Evolutionary conservation across 1,140 invertebrate genomes (phyloP).

Genomic region (Drosophila bifasciata): DNA sequence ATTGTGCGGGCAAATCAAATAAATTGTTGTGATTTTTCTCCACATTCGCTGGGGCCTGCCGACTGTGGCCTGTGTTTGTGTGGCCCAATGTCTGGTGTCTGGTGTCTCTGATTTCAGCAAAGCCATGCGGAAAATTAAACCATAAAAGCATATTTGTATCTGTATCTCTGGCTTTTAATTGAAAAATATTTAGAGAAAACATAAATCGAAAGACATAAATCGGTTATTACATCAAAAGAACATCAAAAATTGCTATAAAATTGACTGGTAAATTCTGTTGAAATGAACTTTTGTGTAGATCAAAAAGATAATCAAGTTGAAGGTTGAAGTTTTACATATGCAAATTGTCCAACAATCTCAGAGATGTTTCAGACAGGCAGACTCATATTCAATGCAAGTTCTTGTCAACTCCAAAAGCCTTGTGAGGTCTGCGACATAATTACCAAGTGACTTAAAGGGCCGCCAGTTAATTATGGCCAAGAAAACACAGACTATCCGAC

Average conservation of each 20-base stretch:
- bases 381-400: slow-evolving; percentile 66
- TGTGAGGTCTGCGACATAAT: slow-evolving; percentile 75
- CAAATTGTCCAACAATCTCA: slow-evolving; percentile 10
- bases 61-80: slow-evolving; percentile 17
- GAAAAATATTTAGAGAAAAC: slow-evolving; percentile 35
- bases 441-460: slow-evolving; percentile 61
- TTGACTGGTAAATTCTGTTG: not conserved
- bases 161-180: slow-evolving; percentile 42
- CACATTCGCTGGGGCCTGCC: slow-evolving; percentile 9
- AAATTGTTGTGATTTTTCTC: slow-evolving; percentile 74
- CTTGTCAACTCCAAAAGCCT: slow-evolving; percentile 58
- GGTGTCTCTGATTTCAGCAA: slow-evolving; percentile 66
- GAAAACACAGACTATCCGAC: slow-evolving; percentile 14
- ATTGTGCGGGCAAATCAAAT: slow-evolving; percentile 79
- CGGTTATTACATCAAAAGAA: slow-evolving; percentile 4
- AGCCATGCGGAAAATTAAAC: slow-evolving; percentile 63
- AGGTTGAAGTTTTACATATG: not conserved
- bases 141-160: slow-evolving; percentile 58
- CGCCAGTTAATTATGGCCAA: slow-evolving; percentile 62
- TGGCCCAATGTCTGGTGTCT: slow-evolving; percentile 53
- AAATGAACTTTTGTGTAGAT: too few species aligned
- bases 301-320: not conserved
- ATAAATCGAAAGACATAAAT: slow-evolving; percentile 28
- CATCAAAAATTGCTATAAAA: slow-evolving; percentile 7
- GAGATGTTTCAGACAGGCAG: slow-evolving; percentile 7